A percentile compares a stretch with the other conserved stretches of the same genome.
These are phyloP conservation scores for Acromyrmex heyeri DNA, from an alignment of 1,140 invertebrate genomes.

Conservation along the genomic window DNA sequence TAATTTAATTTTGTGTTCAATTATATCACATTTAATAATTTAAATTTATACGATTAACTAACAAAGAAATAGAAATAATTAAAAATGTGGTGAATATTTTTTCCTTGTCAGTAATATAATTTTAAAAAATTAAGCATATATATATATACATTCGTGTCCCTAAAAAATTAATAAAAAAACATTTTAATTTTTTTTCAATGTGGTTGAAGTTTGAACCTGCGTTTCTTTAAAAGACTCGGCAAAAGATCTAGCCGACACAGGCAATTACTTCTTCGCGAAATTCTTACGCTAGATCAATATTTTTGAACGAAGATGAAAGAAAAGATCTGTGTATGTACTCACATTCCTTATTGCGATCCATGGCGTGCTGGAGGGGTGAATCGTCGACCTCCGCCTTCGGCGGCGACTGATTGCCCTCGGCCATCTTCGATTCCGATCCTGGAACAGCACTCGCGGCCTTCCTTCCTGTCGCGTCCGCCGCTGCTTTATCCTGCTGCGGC, in stretches of 20 bases:
- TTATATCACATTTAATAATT: neutral
- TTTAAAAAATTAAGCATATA: neutral
- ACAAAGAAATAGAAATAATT: neutral
- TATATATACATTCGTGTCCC: neutral
- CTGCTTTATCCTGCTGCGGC: slow-evolving; percentile 79
- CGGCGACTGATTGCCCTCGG: slow-evolving; percentile 91
- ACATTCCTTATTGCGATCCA: slow-evolving; percentile 99
- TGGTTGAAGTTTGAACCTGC: neutral
- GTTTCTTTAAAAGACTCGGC: neutral
- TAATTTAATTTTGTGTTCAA: neutral
- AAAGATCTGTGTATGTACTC: slow-evolving; percentile 82
- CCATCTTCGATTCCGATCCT: slow-evolving; percentile 88
- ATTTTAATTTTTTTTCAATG: neutral
- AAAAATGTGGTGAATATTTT: neutral
- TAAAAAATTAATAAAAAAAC: neutral
- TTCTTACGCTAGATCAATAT: neutral
- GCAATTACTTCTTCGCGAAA: neutral
- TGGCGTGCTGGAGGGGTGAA: slow-evolving; percentile 95
- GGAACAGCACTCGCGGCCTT: slow-evolving; percentile 80
- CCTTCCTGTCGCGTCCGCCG: slow-evolving; percentile 81
- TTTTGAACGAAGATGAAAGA: slow-evolving; percentile 29
- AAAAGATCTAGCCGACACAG: neutral
- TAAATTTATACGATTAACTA: neutral
- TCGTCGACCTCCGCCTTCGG: slow-evolving; percentile 97
- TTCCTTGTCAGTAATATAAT: neutral